Conservation (phyloP, 1,140 invertebrate genomes). For the Gonioctena quinquepunctata region DNA sequence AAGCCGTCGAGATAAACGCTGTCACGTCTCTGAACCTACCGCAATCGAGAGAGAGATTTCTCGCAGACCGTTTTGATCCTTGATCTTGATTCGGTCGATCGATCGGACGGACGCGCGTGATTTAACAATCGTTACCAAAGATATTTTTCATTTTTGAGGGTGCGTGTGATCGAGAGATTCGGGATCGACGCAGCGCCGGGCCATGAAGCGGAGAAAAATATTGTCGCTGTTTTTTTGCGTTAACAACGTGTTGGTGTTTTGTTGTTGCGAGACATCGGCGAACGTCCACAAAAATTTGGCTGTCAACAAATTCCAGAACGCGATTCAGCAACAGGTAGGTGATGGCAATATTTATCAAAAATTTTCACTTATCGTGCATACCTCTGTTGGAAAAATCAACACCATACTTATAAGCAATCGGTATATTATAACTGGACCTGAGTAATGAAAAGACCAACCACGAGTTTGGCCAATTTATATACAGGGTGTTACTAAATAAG, state of each 20-base stretch:
- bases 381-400: too few species aligned
- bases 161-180: background rate
- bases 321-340: conserved; percentile 34
- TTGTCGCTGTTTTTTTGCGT: conserved; percentile 6
- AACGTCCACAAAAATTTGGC: background rate
- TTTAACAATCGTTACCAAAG: too few species aligned
- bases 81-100: background rate
- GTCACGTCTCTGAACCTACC: conserved; percentile 6
- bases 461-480: too few species aligned
- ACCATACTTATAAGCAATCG: too few species aligned
- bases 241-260: conserved; percentile 7
- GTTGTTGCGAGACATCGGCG: conserved; percentile 20
- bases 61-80: background rate
- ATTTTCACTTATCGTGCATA: too few species aligned
- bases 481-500: too few species aligned
- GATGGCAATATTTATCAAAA: background rate
- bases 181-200: background rate
- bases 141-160: conserved; percentile 7
- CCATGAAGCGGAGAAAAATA: conserved; percentile 5
- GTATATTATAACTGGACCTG: too few species aligned
- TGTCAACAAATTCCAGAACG: conserved; percentile 29
- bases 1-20: background rate
- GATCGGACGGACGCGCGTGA: too few species aligned
- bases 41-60: background rate
- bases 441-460: too few species aligned